Conservation (phyloP, 2,797 vertebrate genomes). For the Sternarchorhynchus goeldii region DNA sequence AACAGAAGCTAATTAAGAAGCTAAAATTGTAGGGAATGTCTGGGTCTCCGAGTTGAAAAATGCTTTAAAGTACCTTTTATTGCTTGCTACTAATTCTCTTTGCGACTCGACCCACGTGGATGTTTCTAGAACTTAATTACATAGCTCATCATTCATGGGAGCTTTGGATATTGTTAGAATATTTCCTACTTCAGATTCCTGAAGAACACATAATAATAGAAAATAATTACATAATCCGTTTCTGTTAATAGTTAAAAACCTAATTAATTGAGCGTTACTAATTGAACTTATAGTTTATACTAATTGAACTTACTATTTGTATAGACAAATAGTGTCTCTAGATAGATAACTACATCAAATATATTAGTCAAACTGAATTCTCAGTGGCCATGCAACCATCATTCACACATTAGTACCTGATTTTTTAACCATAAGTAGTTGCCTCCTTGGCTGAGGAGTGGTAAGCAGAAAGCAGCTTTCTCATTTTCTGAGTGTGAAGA, state of each 20-base stretch:
- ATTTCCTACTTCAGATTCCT: neutral
- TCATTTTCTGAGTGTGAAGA: constrained; percentile 8
- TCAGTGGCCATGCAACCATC: neutral
- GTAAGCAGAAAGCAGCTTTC: constrained; percentile 12
- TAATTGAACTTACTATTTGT: neutral
- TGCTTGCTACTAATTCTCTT: constrained; percentile 38
- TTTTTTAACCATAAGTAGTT: neutral
- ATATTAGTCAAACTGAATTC: neutral
- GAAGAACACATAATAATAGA: constrained; percentile 12
- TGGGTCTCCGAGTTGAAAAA: constrained; percentile 2
- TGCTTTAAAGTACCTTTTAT: constrained; percentile 44
- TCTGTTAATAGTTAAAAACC: constrained; percentile 37
- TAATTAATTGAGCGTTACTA: constrained; percentile 38
- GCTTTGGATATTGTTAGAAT: neutral
- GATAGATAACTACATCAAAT: neutral
- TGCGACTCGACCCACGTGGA: constrained; percentile 22
- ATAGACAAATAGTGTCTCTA: constrained; percentile 10
- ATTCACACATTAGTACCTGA: neutral
- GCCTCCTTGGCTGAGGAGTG: neutral
- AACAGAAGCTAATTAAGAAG: constrained; percentile 18
- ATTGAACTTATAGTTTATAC: neutral
- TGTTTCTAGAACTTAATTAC: constrained; percentile 51
- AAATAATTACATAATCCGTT: constrained; percentile 37
- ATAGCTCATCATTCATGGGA: constrained; percentile 21
- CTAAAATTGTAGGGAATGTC: neutral